These are phyloP conservation scores for Bovichtus diacanthus DNA, from an alignment of 2,797 vertebrate species.

Conservation along the genomic window DNA sequence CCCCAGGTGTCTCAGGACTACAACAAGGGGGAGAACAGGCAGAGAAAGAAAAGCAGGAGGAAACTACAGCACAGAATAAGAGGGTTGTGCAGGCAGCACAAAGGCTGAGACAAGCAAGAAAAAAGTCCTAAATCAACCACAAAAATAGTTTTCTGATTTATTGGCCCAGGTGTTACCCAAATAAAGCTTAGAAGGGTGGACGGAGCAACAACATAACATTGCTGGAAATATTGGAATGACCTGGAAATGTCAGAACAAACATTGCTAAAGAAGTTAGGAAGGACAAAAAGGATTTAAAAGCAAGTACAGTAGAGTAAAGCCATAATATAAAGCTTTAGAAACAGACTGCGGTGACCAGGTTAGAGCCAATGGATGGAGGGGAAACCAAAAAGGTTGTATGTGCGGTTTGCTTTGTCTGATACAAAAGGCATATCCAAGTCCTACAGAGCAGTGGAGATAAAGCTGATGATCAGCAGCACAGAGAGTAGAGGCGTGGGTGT, in stretches of 20 bases:
- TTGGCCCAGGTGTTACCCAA: slow-evolving; percentile 52
- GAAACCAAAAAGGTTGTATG: background rate
- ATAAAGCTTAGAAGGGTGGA: slow-evolving; percentile 45
- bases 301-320: too few species aligned
- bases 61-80: slow-evolving; percentile 9
- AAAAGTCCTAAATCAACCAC: slow-evolving; percentile 8
- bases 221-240: slow-evolving; percentile 30
- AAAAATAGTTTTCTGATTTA: slow-evolving; percentile 55
- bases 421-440: slow-evolving; percentile 31
- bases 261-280: background rate
- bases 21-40: background rate
- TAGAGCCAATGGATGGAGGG: background rate
- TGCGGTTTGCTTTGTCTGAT: slow-evolving; percentile 21
- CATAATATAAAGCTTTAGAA: background rate
- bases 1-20: slow-evolving; percentile 61
- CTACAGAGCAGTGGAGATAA: slow-evolving; percentile 18
- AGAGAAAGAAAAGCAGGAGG: slow-evolving; percentile 2
- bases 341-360: background rate
- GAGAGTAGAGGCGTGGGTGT: slow-evolving; percentile 64
- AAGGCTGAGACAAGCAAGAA: slow-evolving; percentile 21
- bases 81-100: background rate
- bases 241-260: slow-evolving; percentile 66
- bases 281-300: slow-evolving; percentile 1
- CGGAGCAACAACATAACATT: slow-evolving; percentile 4
- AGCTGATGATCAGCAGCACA: slow-evolving; percentile 47